These are phyloP conservation scores for Hedychridium roseum DNA, from an alignment of 2,888 invertebrate genomes.

Conservation along the genomic window DNA sequence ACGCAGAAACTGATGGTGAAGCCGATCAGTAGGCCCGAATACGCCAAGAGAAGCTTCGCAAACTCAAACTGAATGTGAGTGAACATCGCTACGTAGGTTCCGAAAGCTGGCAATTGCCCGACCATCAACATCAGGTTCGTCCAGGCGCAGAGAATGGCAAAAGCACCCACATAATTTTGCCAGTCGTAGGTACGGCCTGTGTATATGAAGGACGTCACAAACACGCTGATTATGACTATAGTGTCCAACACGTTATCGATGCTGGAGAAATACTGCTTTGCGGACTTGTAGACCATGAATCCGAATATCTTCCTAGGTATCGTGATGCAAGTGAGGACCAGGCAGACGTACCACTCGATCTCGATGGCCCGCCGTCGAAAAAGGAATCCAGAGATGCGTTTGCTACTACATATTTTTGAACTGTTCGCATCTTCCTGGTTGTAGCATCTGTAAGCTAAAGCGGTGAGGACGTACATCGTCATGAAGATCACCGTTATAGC, in stretches of 20 bases:
- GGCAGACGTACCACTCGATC: slow-evolving; percentile 55
- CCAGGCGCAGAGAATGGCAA: slow-evolving; percentile 63
- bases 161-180: slow-evolving; percentile 62
- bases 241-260: slow-evolving; percentile 61
- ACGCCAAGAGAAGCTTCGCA: slow-evolving; percentile 60
- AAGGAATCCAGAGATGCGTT: slow-evolving; percentile 47
- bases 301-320: slow-evolving; percentile 59
- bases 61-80: slow-evolving; percentile 63
- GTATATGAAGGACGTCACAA: slow-evolving; percentile 58
- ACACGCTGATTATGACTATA: slow-evolving; percentile 55
- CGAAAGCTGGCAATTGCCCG: slow-evolving; percentile 64
- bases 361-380: slow-evolving; percentile 53
- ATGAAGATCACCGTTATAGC: slow-evolving; percentile 57
- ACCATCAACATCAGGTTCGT: slow-evolving; percentile 63
- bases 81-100: slow-evolving; percentile 66
- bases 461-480: slow-evolving; percentile 57
- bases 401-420: slow-evolving; percentile 52
- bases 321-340: slow-evolving; percentile 56
- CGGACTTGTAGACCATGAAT: slow-evolving; percentile 56
- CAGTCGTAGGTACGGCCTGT: slow-evolving; percentile 58
- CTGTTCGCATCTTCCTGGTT: slow-evolving; percentile 45
- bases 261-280: slow-evolving; percentile 59
- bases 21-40: slow-evolving; percentile 62
- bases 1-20: slow-evolving; percentile 64
- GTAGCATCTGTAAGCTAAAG: slow-evolving; percentile 58